Evolutionary conservation across 2,888 invertebrate genomes (phyloP), one percentile per base, ranked within the genome.

Genomic region (Eupithecia dodoneata): DNA sequence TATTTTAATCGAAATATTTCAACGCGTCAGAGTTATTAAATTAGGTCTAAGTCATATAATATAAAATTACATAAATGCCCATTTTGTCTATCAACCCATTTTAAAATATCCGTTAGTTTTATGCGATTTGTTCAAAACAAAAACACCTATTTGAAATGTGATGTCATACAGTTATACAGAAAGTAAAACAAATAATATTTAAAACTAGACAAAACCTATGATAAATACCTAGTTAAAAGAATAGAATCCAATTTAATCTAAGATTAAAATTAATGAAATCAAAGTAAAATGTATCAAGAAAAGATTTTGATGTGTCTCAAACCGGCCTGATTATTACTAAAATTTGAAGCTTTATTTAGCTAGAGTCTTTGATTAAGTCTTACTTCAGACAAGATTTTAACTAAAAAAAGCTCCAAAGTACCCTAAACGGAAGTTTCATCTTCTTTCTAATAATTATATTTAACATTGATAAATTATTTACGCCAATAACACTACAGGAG

Each of bases 401-500:
- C 55, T 59, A 42, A 45, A 69, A 2, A 44, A 69, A 69, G 67
- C 67, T 69, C 44, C 67, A 69, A 69, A 70, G 30, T 3, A 18
- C 12, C 6, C 47, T 70, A 30, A 30, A n/a, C 42, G 10, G n/a
- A 18, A 44, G 45, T 15, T 45, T 18, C 42, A 44, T 4, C 41
- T 44, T 15, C 15, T 45, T n/a, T 45, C 47, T 47, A 18, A 69
- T 45, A 30, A 30, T 49, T 10, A 45, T 15, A 42, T 52, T 66
- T 71, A 75, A 72, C 41, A 72, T 47, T 15, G 44, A 72, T 72
- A 72, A 5, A 71, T 44, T 67, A 76, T 72, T 52, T 63, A 75
- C 10, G 9, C 9, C 18, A 65, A 72, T 74, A 59, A 72, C n/a
- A 69, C 74, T 77, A 77, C 67, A 73, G 55, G n/a, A 69, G 6